Evolutionary conservation across 2,888 invertebrate genomes (phyloP), one percentile per base, ranked within the genome.

Genomic region (Epinotia brunnichana): DNA sequence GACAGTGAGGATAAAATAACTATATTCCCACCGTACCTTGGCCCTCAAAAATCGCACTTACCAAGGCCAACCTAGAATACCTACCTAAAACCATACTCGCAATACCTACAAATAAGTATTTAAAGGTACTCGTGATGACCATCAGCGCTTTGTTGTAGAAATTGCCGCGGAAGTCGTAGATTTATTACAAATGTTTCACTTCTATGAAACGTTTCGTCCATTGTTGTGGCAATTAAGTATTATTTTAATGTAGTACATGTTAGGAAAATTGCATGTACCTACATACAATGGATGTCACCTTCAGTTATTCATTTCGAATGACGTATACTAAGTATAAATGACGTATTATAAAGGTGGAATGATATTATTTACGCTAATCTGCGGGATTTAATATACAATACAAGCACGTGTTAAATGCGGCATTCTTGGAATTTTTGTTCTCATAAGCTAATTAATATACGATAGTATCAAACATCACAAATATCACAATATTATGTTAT

Each of bases 101-200:
- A 29, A 29, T 29, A 29, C 29, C 29, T 29, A 7, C 7, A 48
- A 15, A 2, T 0, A 7, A 15, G n/a, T 59, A 57, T 57, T 44
- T 48, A 24, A 44, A 24, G 29, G 15, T 13, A 29, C 29, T 29
- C 29, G 19, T 44, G n/a, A n/a, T 29, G 35, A 19, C 19, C 56
- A 66, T 60, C 35, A 70, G 3, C 17, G 48, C 62, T 51, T 57
- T 68, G 68, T 68, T 56, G 62, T 53, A 54, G 54, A 67, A 17
- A 71, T 66, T 63, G 35, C 35, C 41, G 56, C 63, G 73, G 73
- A 73, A 69, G 51, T 35, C 21, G 69, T 63, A 73, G 63, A 63
- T 73, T 73, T 73, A 73, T 69, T 69, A 69, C 35, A 57, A 68
- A 72, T 57, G 72, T 72, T 68, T 69, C 73, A 73, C 62, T 73